These are phyloP conservation scores for Leptopilina boulardi DNA, from an alignment of 1,140 invertebrate genomes.

Conservation along the genomic window DNA sequence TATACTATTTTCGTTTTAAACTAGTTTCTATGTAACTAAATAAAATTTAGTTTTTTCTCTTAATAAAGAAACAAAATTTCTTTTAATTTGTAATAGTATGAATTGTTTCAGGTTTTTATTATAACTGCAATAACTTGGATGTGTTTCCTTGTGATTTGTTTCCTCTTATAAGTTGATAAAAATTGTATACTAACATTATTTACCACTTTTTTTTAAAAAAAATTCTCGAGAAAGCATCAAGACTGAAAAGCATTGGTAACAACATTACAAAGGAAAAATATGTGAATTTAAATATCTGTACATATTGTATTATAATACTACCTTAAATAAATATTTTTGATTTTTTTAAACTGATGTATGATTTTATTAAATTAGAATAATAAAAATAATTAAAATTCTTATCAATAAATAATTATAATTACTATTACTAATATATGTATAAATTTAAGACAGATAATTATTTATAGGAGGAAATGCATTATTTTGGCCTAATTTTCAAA, in stretches of 20 bases:
- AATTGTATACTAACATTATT: not conserved
- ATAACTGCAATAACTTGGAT: not conserved
- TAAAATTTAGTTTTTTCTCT: not conserved
- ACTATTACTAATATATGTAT: too few relatives aligned
- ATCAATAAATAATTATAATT: too few relatives aligned
- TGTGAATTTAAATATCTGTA: constrained; percentile 41
- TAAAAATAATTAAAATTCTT: too few relatives aligned
- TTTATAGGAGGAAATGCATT: too few relatives aligned
- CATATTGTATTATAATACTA: constrained; percentile 65
- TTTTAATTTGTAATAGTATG: not conserved
- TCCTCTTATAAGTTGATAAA: not conserved
- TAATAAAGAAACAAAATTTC: not conserved
- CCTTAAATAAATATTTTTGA: constrained; percentile 73
- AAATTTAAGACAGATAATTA: too few relatives aligned
- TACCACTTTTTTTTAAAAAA: not conserved
- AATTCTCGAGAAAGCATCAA: not conserved
- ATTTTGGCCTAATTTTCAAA: too few relatives aligned
- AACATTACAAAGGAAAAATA: not conserved
- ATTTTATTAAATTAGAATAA: too few relatives aligned
- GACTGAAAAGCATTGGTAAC: constrained; percentile 37
- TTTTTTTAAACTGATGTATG: constrained; percentile 59
- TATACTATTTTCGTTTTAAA: not conserved
- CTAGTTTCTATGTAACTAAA: not conserved
- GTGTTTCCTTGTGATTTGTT: constrained; percentile 16
- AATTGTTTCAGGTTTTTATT: constrained; percentile 15